Percentiles rank a stretch among this genome's conserved stretches.
phyloP scores from a whole-genome alignment of 2,797 vertebrate species.

The Chelidonichthys spinosus region DNA sequence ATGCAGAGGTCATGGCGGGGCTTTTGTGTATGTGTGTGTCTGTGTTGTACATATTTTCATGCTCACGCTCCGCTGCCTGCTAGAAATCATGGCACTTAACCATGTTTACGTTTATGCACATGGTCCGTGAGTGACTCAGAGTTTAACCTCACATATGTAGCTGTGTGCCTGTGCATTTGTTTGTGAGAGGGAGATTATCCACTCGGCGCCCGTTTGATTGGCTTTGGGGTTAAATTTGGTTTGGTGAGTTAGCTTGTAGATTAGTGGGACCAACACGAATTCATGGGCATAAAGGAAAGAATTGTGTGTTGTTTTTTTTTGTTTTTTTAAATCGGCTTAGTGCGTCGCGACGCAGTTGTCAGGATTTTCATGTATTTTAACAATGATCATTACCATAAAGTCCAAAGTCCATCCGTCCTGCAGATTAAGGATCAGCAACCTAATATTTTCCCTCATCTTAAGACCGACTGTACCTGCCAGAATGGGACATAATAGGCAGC shows the following conservation, averaged over 20 bases:
- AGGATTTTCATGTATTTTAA: conserved; percentile 15
- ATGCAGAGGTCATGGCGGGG: conserved; percentile 51
- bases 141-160: conserved; percentile 3
- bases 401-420: neutral
- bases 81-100: conserved; percentile 19
- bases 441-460: conserved; percentile 37
- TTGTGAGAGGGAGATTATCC: conserved; percentile 60
- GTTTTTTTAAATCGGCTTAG: neutral
- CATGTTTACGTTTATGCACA: conserved; percentile 6
- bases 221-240: conserved; percentile 77
- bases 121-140: conserved; percentile 7
- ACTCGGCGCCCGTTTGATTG: conserved; percentile 68
- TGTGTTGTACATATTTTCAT: conserved; percentile 52
- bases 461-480: conserved; percentile 32
- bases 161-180: conserved; percentile 9
- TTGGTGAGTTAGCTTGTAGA: conserved; percentile 34
- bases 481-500: conserved; percentile 59
- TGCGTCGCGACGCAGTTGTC: neutral
- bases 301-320: neutral
- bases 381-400: neutral
- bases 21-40: conserved; percentile 25
- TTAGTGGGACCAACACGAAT: conserved; percentile 37
- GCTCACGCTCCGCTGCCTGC: conserved; percentile 25
- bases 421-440: conserved; percentile 12
- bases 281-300: neutral